These are phyloP conservation scores for Tubulanus polymorphus DNA, from an alignment of 2,888 invertebrate species.

Conservation along the genomic window DNA sequence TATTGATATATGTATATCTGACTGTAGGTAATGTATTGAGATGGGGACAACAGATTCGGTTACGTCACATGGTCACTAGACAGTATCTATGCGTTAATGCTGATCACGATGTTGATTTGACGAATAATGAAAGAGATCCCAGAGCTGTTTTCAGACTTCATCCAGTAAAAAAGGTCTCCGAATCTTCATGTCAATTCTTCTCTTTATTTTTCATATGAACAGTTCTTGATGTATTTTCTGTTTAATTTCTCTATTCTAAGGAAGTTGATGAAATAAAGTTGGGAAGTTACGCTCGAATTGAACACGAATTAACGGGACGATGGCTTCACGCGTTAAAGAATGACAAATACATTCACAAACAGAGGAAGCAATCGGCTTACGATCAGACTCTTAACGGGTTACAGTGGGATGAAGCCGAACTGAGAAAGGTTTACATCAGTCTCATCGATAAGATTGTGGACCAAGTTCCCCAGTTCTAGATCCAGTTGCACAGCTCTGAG, in stretches of 20 bases:
- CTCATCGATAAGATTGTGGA: too few relatives aligned
- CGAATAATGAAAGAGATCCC: conserved; percentile 48
- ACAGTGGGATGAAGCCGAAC: background rate
- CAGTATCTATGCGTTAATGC: conserved; percentile 49
- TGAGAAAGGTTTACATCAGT: too few relatives aligned
- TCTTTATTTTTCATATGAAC: too few relatives aligned
- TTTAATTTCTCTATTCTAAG: too few relatives aligned
- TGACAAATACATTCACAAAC: conserved; percentile 12
- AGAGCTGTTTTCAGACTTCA: conserved; percentile 51
- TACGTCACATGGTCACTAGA: conserved; percentile 51
- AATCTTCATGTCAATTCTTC: too few relatives aligned
- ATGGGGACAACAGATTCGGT: conserved; percentile 52
- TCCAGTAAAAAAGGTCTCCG: conserved; percentile 34
- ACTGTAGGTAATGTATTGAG: conserved; percentile 46
- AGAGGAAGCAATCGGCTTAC: background rate
- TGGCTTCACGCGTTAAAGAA: conserved; percentile 53
- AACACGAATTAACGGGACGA: conserved; percentile 52
- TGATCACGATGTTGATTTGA: conserved; percentile 40
- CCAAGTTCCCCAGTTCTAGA: too few relatives aligned
- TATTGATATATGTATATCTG: too few relatives aligned
- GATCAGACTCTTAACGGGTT: background rate
- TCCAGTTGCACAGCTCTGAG: too few relatives aligned
- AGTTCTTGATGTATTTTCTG: too few relatives aligned
- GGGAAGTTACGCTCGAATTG: conserved; percentile 51
- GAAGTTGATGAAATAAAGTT: conserved; percentile 49